Conservation (phyloP, 1,140 invertebrate genomes). For the Cyclargus thomasi region DNA sequence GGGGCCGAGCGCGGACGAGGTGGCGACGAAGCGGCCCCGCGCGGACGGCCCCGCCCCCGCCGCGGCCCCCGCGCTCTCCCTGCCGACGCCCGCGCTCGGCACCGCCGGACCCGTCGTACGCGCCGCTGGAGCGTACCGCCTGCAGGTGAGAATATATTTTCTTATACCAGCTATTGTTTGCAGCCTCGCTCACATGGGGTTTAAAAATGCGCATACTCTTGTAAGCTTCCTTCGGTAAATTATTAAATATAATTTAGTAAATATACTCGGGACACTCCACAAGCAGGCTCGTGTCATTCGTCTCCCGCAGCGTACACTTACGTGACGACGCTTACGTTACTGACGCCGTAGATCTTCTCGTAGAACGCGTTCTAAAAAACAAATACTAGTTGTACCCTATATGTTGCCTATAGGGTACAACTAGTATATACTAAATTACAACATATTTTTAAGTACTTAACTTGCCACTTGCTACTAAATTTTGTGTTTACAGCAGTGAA, state of each 20-base stretch:
- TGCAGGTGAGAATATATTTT: conserved; percentile 38
- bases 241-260: too few species aligned
- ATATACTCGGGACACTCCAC: conserved; percentile 91
- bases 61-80: conserved; percentile 21
- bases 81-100: conserved; percentile 51
- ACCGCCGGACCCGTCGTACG: conserved; percentile 56
- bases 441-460: too few species aligned
- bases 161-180: too few species aligned
- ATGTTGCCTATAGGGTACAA: too few species aligned
- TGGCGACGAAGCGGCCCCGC: conserved; percentile 35
- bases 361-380: conserved; percentile 82
- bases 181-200: too few species aligned
- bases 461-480: too few species aligned
- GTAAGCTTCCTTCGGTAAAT: too few species aligned
- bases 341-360: conserved; percentile 91
- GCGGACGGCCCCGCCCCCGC: conserved; percentile 15
- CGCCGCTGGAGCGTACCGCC: conserved; percentile 44
- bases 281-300: conserved; percentile 77
- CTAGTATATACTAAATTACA: too few species aligned
- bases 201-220: too few species aligned
- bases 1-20: conserved; percentile 50
- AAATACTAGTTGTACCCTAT: too few species aligned
- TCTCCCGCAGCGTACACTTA: conserved; percentile 80
- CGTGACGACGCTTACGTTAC: too few species aligned
- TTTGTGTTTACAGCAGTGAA: too few species aligned